Conservation (phyloP, 1,140 invertebrate genomes). For the Octopus bimaculoides region DNA sequence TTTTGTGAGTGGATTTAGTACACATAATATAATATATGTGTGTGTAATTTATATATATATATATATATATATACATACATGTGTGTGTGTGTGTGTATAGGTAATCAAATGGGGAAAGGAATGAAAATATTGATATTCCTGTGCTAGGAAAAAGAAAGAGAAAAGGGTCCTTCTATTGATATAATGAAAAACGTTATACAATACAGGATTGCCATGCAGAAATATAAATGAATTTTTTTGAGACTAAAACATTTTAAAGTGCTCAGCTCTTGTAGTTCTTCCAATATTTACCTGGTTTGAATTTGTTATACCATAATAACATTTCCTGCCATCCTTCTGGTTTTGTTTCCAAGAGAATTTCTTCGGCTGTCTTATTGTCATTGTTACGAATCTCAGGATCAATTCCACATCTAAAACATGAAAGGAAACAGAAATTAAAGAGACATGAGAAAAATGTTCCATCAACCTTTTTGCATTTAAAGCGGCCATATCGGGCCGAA, state of each 20-base stretch:
- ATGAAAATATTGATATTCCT: too few species aligned
- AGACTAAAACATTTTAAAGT: not conserved
- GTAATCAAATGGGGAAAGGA: too few species aligned
- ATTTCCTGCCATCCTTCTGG: slow-evolving; percentile 46
- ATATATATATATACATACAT: too few species aligned
- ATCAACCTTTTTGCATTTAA: not conserved
- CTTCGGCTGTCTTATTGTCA: slow-evolving; percentile 39
- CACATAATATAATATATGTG: too few species aligned
- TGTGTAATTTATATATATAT: too few species aligned
- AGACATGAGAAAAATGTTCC: slow-evolving; percentile 5
- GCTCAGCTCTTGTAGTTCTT: not conserved
- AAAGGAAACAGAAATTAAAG: not conserved
- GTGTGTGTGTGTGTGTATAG: too few species aligned
- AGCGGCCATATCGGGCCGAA: not conserved
- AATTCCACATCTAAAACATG: slow-evolving; percentile 38
- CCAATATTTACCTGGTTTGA: slow-evolving; percentile 39
- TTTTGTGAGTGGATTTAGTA: too few species aligned
- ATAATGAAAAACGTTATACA: too few species aligned
- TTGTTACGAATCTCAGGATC: slow-evolving; percentile 37
- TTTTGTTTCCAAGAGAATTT: slow-evolving; percentile 36
- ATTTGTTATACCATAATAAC: slow-evolving; percentile 47
- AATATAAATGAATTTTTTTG: not conserved
- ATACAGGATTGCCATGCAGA: too few species aligned
- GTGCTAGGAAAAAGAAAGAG: too few species aligned
- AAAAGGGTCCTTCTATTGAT: too few species aligned